Evolutionary conservation across 2,797 vertebrate species (phyloP), one percentile per base, ranked within the genome.

Genomic region (Darevskia nairensis): DNA sequence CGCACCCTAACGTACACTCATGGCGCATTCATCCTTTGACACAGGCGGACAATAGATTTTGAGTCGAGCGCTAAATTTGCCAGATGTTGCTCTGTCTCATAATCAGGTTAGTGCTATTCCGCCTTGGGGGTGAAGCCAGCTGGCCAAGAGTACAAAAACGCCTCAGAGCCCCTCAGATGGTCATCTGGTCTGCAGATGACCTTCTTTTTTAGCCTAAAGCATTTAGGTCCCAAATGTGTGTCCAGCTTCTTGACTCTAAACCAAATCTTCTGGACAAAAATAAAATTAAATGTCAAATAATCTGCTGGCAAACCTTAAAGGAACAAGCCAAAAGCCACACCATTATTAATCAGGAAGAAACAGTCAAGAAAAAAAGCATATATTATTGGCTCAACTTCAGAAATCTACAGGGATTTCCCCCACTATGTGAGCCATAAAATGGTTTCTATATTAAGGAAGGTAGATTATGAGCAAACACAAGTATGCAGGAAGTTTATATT

Each of bases 41-140:
- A 94, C 82, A 55, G 89, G 94, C 89, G 93, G 97, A 96, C 97
- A 96, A 93, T 96, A 89, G 92, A 96, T 95, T 81, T 94, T 77
- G 91, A 96, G 91, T 93, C 8, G 93, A 93, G 91, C 93, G 92
- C 96, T 96, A 95, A 89, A 92, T 93, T 95, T 89, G 77, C 97
- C 98, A 99, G 98, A 98, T 99, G 98, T 98, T 98, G 97, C 96
- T 95, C 96, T 95, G 95, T 96, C 96, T 97, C 96, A 96, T 98
- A 98, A 95, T 88, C 88, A 68, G 66, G 61, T 96, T 94, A 94
- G 90, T 3, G 13, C 97, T 91, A 93, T 97, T 96, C 94, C 94
- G 92, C 83, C 96, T 83, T 95, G 94, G 94, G 85, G 96, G 98
- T 96, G 98, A 98, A 87, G 89, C 50, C 86, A 90, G 69, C 94